Percentiles rank a stretch among this genome's conserved stretches.
These are phyloP conservation scores for Aphis gossypii DNA, from an alignment of 1,140 invertebrate genomes.

Conservation along the genomic window DNA sequence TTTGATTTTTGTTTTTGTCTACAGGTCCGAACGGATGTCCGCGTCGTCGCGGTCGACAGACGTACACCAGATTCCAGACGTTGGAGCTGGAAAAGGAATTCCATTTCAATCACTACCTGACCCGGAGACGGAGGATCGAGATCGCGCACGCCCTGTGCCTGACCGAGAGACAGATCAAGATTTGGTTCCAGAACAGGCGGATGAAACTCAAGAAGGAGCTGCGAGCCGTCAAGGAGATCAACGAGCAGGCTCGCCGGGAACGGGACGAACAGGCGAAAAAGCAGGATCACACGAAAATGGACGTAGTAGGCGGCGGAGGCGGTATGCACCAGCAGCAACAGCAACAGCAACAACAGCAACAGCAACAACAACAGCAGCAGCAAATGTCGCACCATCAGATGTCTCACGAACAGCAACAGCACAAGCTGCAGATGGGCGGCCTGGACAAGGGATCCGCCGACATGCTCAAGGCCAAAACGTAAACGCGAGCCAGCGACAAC, in stretches of 20 bases:
- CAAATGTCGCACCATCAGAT: slow-evolving; percentile 49
- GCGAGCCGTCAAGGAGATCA: slow-evolving; percentile 91
- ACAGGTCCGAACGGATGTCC: slow-evolving; percentile 96
- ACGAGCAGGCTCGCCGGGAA: slow-evolving; percentile 89
- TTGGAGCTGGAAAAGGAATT: slow-evolving; percentile 97
- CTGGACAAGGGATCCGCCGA: slow-evolving; percentile 61
- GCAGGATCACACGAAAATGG: slow-evolving; percentile 81
- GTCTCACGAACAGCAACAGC: slow-evolving; percentile 59
- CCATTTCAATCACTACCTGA: slow-evolving; percentile 97
- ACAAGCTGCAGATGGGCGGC: slow-evolving; percentile 60
- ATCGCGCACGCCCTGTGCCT: slow-evolving; percentile 95
- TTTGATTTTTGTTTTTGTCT: slow-evolving; percentile 62
- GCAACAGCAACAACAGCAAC: slow-evolving; percentile 60
- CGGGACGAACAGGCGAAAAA: slow-evolving; percentile 89
- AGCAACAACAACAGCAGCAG: slow-evolving; percentile 64
- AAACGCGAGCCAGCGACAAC: background rate
- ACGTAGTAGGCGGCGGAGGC: slow-evolving; percentile 64
- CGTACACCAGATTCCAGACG: slow-evolving; percentile 95
- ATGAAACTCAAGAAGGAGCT: slow-evolving; percentile 98
- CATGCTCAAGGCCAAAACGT: slow-evolving; percentile 61
- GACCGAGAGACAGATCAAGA: slow-evolving; percentile 96
- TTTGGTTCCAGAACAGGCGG: slow-evolving; percentile 96
- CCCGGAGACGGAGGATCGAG: slow-evolving; percentile 92
- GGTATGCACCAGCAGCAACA: slow-evolving; percentile 67
- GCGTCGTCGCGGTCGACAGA: slow-evolving; percentile 89